Conservation (phyloP, 2,888 invertebrate species). For the Drosophila greeni region DNA sequence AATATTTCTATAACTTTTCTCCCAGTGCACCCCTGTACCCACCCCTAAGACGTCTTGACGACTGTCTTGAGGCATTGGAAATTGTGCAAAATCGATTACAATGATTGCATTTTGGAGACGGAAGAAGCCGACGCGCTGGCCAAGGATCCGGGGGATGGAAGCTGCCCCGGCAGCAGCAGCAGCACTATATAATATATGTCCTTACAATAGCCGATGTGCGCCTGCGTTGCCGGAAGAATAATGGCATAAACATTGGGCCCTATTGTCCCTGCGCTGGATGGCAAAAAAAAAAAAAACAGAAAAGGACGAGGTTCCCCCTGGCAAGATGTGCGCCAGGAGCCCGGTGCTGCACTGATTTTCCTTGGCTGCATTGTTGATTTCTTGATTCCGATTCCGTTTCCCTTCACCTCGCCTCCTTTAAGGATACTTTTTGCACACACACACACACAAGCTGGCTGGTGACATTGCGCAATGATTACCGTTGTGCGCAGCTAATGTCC, state of each 20-base stretch:
- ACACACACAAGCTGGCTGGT: conserved; percentile 46
- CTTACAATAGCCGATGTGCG: conserved; percentile 59
- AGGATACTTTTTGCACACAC: conserved; percentile 50
- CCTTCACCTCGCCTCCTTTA: conserved; percentile 17
- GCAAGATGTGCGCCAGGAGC: conserved; percentile 62
- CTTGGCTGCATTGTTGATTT: conserved; percentile 67
- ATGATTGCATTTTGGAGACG: conserved; percentile 70
- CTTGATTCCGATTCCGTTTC: conserved; percentile 53
- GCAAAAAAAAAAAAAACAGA: conserved; percentile 22
- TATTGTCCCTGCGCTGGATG: conserved; percentile 23
- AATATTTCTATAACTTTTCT: not conserved
- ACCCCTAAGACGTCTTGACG: conserved; percentile 64
- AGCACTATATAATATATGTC: conserved; percentile 18
- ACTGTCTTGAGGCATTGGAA: conserved; percentile 67
- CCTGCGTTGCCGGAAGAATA: conserved; percentile 62
- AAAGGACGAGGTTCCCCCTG: conserved; percentile 22
- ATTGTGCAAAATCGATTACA: conserved; percentile 74
- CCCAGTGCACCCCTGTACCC: conserved; percentile 18
- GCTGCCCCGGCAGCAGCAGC: conserved; percentile 36
- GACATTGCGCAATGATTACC: conserved; percentile 67
- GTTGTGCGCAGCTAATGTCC: conserved; percentile 59
- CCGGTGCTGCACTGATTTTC: conserved; percentile 68
- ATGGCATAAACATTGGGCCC: conserved; percentile 63
- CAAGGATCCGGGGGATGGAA: conserved; percentile 48
- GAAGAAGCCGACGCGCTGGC: conserved; percentile 55